phyloP scores from a whole-genome alignment of 2,888 invertebrate genomes.

The Melieria crassipennis region DNA sequence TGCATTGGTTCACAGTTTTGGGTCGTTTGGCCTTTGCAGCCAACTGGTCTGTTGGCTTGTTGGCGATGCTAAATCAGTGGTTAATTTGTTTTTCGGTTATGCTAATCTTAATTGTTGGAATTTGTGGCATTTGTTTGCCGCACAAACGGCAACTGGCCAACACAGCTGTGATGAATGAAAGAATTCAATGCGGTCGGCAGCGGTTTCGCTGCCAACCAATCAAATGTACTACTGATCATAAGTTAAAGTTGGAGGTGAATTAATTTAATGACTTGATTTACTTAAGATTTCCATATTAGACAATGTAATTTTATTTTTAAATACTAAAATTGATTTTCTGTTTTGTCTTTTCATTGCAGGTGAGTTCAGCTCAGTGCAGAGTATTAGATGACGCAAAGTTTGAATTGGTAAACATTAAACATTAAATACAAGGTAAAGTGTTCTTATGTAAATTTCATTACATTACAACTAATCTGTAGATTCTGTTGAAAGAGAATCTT shows the following conservation, averaged over 20 bases:
- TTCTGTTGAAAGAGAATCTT: too few species aligned
- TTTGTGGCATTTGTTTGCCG: slow-evolving; percentile 6
- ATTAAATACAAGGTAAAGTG: too few species aligned
- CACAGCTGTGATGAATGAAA: neutral
- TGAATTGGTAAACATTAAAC: too few species aligned
- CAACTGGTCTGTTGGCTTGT: neutral
- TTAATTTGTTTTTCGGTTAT: slow-evolving; percentile 31
- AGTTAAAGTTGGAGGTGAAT: neutral
- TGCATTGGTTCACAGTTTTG: slow-evolving; percentile 9
- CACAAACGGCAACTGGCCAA: neutral
- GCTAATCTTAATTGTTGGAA: slow-evolving; percentile 35
- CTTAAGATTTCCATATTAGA: slow-evolving; percentile 12
- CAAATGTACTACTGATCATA: slow-evolving; percentile 2
- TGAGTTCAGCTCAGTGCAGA: slow-evolving; percentile 1
- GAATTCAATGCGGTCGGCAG: neutral
- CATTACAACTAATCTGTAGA: too few species aligned
- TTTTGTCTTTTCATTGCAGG: slow-evolving; percentile 23
- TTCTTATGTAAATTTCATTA: too few species aligned
- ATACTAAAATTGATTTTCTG: neutral
- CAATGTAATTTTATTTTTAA: slow-evolving; percentile 2
- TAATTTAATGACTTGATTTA: slow-evolving; percentile 26
- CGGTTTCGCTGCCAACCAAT: slow-evolving; percentile 10
- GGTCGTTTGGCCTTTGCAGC: too few species aligned
- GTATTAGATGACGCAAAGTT: neutral
- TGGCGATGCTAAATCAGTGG: slow-evolving; percentile 28